Evolutionary conservation across 2,113 vertebrate species (phyloP), one percentile per base, ranked within the genome.

Genomic region (Pelmatolapia mariae): DNA sequence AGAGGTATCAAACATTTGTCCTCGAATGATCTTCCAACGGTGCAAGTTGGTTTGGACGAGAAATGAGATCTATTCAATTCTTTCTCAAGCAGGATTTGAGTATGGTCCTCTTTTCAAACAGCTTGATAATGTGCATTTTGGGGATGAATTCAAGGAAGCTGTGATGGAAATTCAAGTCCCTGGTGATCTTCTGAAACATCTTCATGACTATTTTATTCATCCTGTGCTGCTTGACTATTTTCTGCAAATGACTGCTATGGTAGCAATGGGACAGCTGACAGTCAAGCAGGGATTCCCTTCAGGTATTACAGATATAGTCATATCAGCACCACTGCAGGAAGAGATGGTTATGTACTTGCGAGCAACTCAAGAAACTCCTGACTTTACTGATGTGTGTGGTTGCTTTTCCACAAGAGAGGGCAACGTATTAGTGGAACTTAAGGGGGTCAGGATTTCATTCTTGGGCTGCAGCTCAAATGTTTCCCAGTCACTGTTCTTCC

Each of bases 211-310:
- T 90, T 96, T 87, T 31, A 93, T 98, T 84, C 97, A 98, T 71
- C 97, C 97, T 38, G 96, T 97, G 40, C 78, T 98, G 19, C 91
- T 98, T 1, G 98, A 98, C 91, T 97, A 92, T 85, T 97, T 98
- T 84, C 88, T 98, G 80, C 97, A 98, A 93, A 97, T 98, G 97
- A 95, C 93, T 0, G 93, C 95, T 54, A 92, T 97, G 63, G 80
- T 97, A 68, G 95, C 92, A 50, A 83, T 89, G 6, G 87, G 83
- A 81, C 87, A 15, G 0, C 84, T 89, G 8, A 88, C 89, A 53
- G 85, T 61, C 40, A 95, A 92, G 79, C 91, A 87, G 71, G 96
- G 95, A 6, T 97, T 97, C 91, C 97, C 97, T 19, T 97, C 97
- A 53, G 94, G 92, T 2, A 97, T 98, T 78, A 95, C 95, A 38